phyloP scores from a whole-genome alignment of 1,140 invertebrate genomes.

The Drosophila pallidifrons region DNA sequence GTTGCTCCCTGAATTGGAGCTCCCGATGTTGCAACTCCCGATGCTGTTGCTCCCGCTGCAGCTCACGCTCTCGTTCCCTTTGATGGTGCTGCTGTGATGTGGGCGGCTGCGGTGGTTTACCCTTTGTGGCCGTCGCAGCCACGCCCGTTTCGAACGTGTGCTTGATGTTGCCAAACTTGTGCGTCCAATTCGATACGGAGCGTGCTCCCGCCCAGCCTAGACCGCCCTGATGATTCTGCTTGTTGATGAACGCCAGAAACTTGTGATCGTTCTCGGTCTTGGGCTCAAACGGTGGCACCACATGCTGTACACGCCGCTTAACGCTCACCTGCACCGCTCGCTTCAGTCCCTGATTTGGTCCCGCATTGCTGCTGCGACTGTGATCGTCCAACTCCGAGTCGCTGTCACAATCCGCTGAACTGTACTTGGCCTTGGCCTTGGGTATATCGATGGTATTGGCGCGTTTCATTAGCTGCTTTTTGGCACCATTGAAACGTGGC shows the following conservation, averaged over 20 bases:
- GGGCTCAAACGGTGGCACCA: conserved; percentile 89
- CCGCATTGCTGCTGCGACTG: conserved; percentile 53
- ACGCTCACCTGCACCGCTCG: conserved; percentile 87
- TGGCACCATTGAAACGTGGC: conserved; percentile 87
- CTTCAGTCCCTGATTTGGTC: conserved; percentile 85
- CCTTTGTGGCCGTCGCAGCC: conserved; percentile 66
- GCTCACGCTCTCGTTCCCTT: conserved; percentile 51
- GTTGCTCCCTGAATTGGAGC: conserved; percentile 11
- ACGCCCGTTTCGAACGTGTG: conserved; percentile 90
- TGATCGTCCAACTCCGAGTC: conserved; percentile 80
- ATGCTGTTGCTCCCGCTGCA: conserved; percentile 61
- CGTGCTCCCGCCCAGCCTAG: conserved; percentile 74
- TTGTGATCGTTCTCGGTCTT: conserved; percentile 94
- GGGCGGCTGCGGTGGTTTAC: conserved; percentile 69
- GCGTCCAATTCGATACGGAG: conserved; percentile 89
- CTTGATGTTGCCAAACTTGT: conserved; percentile 93
- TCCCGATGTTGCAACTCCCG: conserved; percentile 58
- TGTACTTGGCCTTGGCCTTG: conserved; percentile 85
- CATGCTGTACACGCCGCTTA: conserved; percentile 80
- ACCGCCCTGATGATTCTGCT: conserved; percentile 87
- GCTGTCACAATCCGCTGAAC: conserved; percentile 66
- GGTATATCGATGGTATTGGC: conserved; percentile 95
- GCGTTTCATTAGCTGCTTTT: conserved; percentile 92
- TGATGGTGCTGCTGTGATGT: conserved; percentile 57
- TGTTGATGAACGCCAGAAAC: conserved; percentile 92